Percentiles rank a stretch among this genome's conserved stretches.
Conservation (phyloP, 2,113 vertebrate genomes). For the Vidua chalybeata region DNA sequence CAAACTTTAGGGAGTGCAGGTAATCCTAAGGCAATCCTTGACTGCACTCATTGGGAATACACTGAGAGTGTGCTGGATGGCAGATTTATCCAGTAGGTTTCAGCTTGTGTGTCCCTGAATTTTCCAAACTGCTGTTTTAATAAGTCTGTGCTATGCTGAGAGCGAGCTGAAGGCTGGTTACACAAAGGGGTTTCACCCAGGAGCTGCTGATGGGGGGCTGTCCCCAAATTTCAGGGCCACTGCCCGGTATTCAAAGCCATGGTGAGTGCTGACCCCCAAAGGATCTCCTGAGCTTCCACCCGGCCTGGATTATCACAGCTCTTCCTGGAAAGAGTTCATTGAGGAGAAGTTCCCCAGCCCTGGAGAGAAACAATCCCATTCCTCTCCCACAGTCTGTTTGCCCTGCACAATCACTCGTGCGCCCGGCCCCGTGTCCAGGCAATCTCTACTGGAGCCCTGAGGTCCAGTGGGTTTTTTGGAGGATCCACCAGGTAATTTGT, state of each 20-base stretch:
- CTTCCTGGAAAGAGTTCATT: rapidly evolving
- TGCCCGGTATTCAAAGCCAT: rapidly evolving
- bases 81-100: background rate
- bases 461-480: background rate
- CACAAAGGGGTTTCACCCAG: background rate
- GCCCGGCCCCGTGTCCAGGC: background rate
- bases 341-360: background rate
- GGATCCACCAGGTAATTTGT: background rate
- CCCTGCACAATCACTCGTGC: background rate
- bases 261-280: rapidly evolving
- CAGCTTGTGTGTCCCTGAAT: background rate
- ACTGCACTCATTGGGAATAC: background rate
- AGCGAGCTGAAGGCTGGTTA: background rate
- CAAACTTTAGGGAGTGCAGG: background rate
- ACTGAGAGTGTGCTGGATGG: background rate
- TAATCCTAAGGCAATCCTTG: background rate
- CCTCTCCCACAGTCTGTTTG: background rate
- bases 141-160: background rate
- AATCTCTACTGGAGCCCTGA: background rate
- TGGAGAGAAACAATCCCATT: background rate
- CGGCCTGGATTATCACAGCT: background rate
- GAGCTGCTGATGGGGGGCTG: background rate
- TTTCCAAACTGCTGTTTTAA: background rate
- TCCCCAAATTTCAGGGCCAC: background rate
- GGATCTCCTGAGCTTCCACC: background rate